Evolutionary conservation across 2,888 invertebrate species (phyloP), one percentile per base, ranked within the genome.

Genomic region (Syrista parreyssii): DNA sequence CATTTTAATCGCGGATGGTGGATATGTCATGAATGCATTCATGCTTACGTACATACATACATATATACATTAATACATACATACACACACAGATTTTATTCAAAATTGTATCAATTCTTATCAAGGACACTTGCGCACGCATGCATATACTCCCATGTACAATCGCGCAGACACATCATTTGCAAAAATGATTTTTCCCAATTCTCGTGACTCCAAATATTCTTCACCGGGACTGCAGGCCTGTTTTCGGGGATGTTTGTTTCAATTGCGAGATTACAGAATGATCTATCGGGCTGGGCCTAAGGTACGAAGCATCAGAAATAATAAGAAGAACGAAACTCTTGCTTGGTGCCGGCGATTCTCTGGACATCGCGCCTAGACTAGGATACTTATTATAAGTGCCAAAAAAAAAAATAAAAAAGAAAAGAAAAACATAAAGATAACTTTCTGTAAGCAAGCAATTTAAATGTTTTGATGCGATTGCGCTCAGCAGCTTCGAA

Each of bases 401-500:
- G 79, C 79, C 79, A 79, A 79, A 78, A 69, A 35, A 77, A 31
- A 76, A 69, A 32, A 36, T 74, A 12, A 6, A 40, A 73, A 36
- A 33, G 73, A 23, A 31, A 15, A 69, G 3, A 11, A 31, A 76
- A n/a, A 69, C 23, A 55, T 23, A 55, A 23, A 55, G 55, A 55
- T 23, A 23, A 15, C 32, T 68, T 34, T 78, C 79, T 75, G 68
- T 69, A 72, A 75, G 75, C 69, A 79, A 84, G 81, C 79, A 79
- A 81, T 82, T 75, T 71, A 76, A 80, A 68, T 79, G 81, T 79
- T 78, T 76, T 73, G 75, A 68, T 36, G 6, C 12, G 15, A 68
- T 68, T 23, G 68, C 55, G 23, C 55, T 55, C 9, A 55, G 9
- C 55, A 55, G 23, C 23, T 55, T 55, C 23, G 55, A 55, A 23